phyloP scores from a whole-genome alignment of 1,140 invertebrate genomes.

The Drosophila miranda region DNA sequence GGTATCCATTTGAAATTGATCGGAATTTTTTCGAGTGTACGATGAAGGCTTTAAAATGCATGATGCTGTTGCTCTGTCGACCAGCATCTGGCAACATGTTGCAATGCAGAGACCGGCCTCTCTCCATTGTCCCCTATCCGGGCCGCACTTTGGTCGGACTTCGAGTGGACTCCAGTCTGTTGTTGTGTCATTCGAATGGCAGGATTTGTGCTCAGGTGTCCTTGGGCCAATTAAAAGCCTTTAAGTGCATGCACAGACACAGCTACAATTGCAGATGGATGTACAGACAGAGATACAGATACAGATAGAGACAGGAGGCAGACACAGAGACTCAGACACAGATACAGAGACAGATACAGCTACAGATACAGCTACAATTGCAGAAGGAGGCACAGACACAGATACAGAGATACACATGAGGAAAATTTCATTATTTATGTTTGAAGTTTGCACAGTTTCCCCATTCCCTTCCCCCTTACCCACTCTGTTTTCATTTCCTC shows the following conservation, averaged over 20 bases:
- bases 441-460: constrained; percentile 51
- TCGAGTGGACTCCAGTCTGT: constrained; percentile 35
- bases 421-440: constrained; percentile 68
- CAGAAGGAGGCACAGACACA: neutral
- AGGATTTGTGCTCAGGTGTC: constrained; percentile 56
- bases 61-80: constrained; percentile 2
- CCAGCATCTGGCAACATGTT: constrained; percentile 27
- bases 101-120: constrained; percentile 1
- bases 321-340: neutral
- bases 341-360: neutral
- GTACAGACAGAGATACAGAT: neutral
- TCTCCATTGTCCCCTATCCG: neutral
- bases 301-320: too few species aligned
- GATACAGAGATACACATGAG: constrained; percentile 28
- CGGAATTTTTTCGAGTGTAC: neutral
- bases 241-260: constrained; percentile 26
- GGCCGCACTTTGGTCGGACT: constrained; percentile 16
- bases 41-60: constrained; percentile 26
- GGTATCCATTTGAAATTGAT: too few species aligned
- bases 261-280: neutral
- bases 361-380: constrained; percentile 2
- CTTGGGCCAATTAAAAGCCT: constrained; percentile 75
- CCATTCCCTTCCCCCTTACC: neutral
- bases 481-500: neutral
- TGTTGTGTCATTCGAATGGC: constrained; percentile 45